Percentiles rank a stretch among this genome's conserved stretches.
Evolutionary conservation across 2,797 vertebrate genomes (phyloP).

Genomic region (Danionella dracula): DNA sequence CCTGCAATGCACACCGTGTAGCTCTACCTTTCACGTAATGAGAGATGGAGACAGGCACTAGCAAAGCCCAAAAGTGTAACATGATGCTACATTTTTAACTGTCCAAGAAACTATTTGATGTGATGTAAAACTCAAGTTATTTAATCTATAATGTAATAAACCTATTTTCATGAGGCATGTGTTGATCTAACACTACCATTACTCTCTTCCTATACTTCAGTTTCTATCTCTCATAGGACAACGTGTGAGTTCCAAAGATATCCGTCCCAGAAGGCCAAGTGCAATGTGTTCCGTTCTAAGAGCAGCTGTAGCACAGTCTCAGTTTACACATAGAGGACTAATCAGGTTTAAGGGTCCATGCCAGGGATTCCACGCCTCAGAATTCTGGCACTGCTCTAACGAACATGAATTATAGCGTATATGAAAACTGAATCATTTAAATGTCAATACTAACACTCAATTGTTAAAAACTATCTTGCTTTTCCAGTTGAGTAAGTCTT

Average conservation of each 20-base stretch:
- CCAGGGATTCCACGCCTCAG: conserved; percentile 31
- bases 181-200: background rate
- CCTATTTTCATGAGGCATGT: background rate
- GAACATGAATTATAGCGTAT: background rate
- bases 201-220: background rate
- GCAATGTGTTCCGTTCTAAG: conserved; percentile 1
- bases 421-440: background rate
- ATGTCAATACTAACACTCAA: too few relatives aligned
- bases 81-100: too few relatives aligned
- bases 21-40: too few relatives aligned
- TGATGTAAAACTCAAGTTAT: too few relatives aligned
- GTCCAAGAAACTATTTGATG: too few relatives aligned
- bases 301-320: conserved; percentile 45
- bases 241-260: conserved; percentile 43
- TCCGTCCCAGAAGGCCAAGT: conserved; percentile 31
- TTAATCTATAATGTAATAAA: too few relatives aligned
- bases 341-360: conserved; percentile 40
- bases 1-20: too few relatives aligned
- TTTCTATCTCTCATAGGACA: background rate
- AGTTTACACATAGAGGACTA: conserved; percentile 41
- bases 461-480: too few relatives aligned
- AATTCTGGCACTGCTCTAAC: conserved; percentile 21
- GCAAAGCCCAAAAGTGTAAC: too few relatives aligned
- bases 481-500: too few relatives aligned
- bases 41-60: too few relatives aligned